These are phyloP conservation scores for Clarias platycephalus DNA, from an alignment of 2,797 vertebrate species.

Conservation along the genomic window DNA sequence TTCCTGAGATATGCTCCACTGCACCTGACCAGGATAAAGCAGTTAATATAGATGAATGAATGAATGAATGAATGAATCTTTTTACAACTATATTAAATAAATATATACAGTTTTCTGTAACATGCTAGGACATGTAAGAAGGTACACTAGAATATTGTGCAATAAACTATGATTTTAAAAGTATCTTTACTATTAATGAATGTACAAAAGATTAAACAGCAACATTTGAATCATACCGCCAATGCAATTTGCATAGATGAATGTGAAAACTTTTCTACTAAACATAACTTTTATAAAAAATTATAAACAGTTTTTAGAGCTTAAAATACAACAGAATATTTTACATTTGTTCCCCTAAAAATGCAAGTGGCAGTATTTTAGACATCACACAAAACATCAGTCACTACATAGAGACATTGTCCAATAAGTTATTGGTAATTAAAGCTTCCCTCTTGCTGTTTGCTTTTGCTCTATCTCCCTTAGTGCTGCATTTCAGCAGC, in stretches of 20 bases:
- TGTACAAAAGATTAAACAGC: neutral
- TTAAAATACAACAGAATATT: neutral
- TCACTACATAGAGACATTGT: conserved; percentile 8
- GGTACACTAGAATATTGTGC: neutral
- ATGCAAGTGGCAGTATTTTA: neutral
- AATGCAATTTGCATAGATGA: neutral
- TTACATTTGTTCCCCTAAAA: neutral
- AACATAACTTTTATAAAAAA: neutral
- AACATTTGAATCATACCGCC: neutral
- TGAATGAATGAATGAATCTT: neutral
- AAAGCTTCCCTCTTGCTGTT: conserved; percentile 53
- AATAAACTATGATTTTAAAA: neutral
- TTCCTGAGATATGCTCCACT: neutral
- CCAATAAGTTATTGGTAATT: conserved; percentile 53
- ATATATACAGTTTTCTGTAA: neutral
- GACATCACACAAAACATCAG: conserved; percentile 16
- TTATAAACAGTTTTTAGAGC: neutral
- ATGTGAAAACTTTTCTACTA: neutral
- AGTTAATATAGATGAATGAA: neutral
- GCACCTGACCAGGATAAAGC: neutral
- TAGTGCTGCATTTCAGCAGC: conserved; percentile 57
- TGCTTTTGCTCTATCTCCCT: conserved; percentile 52
- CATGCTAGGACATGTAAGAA: neutral
- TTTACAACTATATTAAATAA: neutral
- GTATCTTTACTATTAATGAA: neutral